Conservation (phyloP, 1,140 invertebrate species). For the Helicoverpa zea region DNA sequence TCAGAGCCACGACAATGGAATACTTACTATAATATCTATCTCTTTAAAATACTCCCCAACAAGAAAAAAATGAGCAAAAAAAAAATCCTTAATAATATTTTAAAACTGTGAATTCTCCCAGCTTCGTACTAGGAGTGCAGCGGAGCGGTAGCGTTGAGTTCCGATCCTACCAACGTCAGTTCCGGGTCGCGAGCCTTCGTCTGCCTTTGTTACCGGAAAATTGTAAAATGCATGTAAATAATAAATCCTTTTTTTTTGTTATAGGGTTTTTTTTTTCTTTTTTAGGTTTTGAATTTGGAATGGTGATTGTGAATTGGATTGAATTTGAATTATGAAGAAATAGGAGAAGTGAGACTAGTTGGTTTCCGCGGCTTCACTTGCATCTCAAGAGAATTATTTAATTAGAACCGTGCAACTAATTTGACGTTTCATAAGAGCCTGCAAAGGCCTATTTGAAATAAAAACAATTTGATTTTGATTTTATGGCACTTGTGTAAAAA, state of each 20-base stretch:
- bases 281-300: neutral
- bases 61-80: neutral
- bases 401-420: too few relatives aligned
- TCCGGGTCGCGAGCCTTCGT: constrained; percentile 35
- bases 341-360: too few relatives aligned
- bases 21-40: too few relatives aligned
- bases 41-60: too few relatives aligned
- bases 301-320: neutral
- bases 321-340: neutral
- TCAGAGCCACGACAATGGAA: too few relatives aligned
- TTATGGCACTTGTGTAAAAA: too few relatives aligned
- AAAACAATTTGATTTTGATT: too few relatives aligned
- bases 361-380: too few relatives aligned
- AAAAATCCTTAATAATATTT: constrained; percentile 9
- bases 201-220: constrained; percentile 43
- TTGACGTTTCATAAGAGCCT: too few relatives aligned
- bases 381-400: too few relatives aligned
- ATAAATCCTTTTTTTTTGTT: constrained; percentile 33
- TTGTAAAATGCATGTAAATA: constrained; percentile 53
- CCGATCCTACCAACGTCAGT: constrained; percentile 52
- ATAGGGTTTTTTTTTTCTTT: constrained; percentile 9
- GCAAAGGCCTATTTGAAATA: too few relatives aligned
- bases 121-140: constrained; percentile 31
- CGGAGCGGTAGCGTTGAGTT: constrained; percentile 48
- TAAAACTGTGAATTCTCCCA: constrained; percentile 46